phyloP scores from a whole-genome alignment of 2,113 vertebrate species.

The Syngnathus typhle region DNA sequence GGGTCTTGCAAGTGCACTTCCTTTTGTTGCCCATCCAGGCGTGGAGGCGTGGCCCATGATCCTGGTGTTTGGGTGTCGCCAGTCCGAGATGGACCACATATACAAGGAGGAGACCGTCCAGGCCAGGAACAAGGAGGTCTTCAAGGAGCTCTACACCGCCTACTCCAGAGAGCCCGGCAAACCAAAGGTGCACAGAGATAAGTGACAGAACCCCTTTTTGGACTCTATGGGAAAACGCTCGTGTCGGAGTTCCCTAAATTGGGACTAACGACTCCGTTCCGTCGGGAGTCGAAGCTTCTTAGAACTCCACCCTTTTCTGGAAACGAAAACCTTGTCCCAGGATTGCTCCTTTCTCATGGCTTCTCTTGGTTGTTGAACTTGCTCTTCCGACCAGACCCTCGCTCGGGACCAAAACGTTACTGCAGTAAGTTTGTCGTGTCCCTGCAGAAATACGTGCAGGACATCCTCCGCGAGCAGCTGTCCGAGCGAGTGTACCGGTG shows the following conservation, averaged over 20 bases:
- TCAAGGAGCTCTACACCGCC: constrained; percentile 89
- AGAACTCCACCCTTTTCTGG: no score
- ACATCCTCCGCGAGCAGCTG: constrained; percentile 88
- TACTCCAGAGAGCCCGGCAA: constrained; percentile 94
- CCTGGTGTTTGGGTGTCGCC: constrained; percentile 93
- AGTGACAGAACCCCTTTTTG: no score
- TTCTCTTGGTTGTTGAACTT: no score
- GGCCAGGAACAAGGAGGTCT: constrained; percentile 86
- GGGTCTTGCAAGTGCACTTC: neutral
- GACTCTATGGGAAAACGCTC: no score
- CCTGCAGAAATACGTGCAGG: constrained; percentile 93
- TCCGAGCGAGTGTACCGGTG: constrained; percentile 80
- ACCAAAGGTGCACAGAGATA: constrained; percentile 82
- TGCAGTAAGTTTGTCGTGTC: neutral
- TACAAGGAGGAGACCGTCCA: constrained; percentile 91
- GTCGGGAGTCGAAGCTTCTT: no score
- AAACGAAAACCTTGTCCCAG: no score
- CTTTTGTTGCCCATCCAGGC: constrained; percentile 59
- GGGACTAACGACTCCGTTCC: no score
- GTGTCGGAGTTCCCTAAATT: no score
- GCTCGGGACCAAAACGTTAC: no score
- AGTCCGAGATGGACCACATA: constrained; percentile 93
- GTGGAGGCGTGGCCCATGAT: constrained; percentile 86
- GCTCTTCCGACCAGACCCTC: no score
- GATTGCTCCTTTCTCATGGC: no score